A percentile compares a stretch with the other conserved stretches of the same genome.
Conservation (phyloP, 2,888 invertebrate species). For the Fissipunctia ypsillon region DNA sequence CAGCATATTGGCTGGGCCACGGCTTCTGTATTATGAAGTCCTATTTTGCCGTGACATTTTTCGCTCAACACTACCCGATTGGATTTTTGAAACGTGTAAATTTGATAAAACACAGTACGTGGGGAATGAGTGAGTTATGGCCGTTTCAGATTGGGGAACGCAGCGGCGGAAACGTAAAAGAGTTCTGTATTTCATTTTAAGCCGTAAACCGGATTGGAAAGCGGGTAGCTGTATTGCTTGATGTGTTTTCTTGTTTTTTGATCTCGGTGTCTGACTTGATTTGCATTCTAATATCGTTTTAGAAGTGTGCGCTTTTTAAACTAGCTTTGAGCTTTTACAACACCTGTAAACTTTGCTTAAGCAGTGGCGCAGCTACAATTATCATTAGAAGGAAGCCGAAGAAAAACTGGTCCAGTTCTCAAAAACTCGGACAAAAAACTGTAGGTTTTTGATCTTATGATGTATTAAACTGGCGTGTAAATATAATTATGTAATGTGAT, state of each 20-base stretch:
- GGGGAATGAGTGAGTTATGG: conserved; percentile 75
- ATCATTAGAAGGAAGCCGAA: no score
- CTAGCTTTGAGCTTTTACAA: neutral
- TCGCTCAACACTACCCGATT: conserved; percentile 86
- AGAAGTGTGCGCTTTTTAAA: neutral
- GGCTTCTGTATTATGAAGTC: conserved; percentile 86
- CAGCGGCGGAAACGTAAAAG: conserved; percentile 57
- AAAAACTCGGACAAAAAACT: no score
- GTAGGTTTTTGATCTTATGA: no score
- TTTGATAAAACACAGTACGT: conserved; percentile 83
- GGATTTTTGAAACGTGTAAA: conserved; percentile 89
- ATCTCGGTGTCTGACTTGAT: conserved; percentile 19
- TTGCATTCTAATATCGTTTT: conserved; percentile 32
- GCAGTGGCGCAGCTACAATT: no score
- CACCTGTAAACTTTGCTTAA: no score
- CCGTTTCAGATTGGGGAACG: conserved; percentile 64
- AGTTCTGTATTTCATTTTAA: conserved; percentile 63
- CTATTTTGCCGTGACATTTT: conserved; percentile 88
- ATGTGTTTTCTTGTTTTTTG: conserved; percentile 33
- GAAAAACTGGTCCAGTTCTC: no score
- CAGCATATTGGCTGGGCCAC: conserved; percentile 86
- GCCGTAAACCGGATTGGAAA: conserved; percentile 55
- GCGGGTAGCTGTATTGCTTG: conserved; percentile 36
- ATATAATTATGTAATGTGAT: no score
- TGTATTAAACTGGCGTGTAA: no score